These are phyloP conservation scores for Myotis yumanensis DNA, from an alignment of 2,113 vertebrate species.

Conservation along the genomic window DNA sequence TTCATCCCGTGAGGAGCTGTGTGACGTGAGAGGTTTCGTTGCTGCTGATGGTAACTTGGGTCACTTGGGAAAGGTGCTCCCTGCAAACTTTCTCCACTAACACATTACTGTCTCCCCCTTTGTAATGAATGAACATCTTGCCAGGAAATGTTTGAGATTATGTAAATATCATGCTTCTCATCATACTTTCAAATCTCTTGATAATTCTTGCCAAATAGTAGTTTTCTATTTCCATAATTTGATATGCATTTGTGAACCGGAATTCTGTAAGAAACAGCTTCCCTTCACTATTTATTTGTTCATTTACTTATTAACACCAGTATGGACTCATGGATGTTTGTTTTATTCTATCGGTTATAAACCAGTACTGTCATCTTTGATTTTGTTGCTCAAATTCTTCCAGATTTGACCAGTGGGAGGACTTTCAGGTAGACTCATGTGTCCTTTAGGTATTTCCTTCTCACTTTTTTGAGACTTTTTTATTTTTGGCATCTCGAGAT, in stretches of 20 bases:
- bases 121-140: background rate
- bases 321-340: background rate
- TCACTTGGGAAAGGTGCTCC: background rate
- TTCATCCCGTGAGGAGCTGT: background rate
- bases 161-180: background rate
- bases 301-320: background rate
- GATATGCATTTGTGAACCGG: background rate
- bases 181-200: background rate
- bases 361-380: background rate
- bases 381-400: conserved; percentile 5
- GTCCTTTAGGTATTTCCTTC: background rate
- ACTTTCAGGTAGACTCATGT: background rate
- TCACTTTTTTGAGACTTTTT: background rate
- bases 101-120: background rate
- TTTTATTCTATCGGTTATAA: background rate
- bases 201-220: background rate
- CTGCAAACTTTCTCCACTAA: background rate
- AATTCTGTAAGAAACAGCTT: background rate
- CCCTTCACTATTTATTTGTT: background rate
- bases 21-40: background rate
- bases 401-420: background rate
- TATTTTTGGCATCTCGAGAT: background rate
- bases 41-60: background rate
- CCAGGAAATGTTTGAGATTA: conserved; percentile 21
- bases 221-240: background rate